A percentile compares a stretch with the other conserved stretches of the same genome.
Conservation (phyloP, 37 sponge, comb jelly and placozoan genomes). For the Diacarnus erythraeanus region DNA sequence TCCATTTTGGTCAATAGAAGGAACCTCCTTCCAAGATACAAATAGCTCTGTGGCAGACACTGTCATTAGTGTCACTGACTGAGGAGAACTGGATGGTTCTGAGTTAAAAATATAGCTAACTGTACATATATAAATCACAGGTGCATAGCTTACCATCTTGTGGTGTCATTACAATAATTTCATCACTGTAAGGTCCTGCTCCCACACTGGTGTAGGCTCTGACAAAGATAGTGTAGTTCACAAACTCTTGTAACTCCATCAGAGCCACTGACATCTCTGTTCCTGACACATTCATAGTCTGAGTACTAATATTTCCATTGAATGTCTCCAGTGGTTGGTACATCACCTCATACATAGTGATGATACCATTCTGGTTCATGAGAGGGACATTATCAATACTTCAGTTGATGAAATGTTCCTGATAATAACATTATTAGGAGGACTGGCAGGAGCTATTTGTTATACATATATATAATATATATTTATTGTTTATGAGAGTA, state of each 20-base stretch:
- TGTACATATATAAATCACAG: too few species aligned
- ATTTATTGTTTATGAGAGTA: background rate
- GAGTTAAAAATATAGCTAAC: too few species aligned
- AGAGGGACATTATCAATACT: conserved; percentile 20
- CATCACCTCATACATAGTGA: conserved; percentile 43
- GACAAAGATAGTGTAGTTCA: conserved; percentile 37
- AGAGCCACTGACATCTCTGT: background rate
- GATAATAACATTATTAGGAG: conserved; percentile 21
- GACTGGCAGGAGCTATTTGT: conserved; percentile 1
- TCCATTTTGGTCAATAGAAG: conserved; percentile 20
- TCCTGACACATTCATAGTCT: background rate
- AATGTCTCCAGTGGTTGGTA: conserved; percentile 41
- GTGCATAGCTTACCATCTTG: conserved; percentile 52
- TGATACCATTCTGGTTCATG: conserved; percentile 43
- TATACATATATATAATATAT: background rate
- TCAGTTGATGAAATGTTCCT: conserved; percentile 10
- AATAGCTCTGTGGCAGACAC: background rate
- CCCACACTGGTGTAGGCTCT: conserved; percentile 53
- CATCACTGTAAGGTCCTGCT: conserved; percentile 44
- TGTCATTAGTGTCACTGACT: too few species aligned
- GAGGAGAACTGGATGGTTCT: too few species aligned
- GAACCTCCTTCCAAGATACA: conserved; percentile 24
- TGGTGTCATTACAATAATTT: background rate
- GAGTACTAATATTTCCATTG: background rate
- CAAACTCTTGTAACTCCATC: conserved; percentile 31